Evolutionary conservation across 2,113 vertebrate species (phyloP), one percentile per base, ranked within the genome.

Genomic region (Campylorhamphus procurvoides): DNA sequence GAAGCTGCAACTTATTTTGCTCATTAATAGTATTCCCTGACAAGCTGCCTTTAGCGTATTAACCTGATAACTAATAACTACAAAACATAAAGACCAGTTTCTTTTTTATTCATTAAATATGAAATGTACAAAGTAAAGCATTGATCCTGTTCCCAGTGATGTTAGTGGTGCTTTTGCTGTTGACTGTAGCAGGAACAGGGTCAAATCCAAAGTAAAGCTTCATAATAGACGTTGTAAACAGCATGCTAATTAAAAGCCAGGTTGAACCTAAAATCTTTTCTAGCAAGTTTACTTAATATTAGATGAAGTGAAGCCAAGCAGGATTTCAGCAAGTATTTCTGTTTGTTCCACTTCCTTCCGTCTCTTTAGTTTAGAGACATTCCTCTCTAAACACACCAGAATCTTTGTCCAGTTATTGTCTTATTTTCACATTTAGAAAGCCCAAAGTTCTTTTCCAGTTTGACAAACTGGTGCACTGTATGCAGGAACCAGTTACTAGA

Each of bases 1-100:
- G 96, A 97, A 97, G 96, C 94, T 95, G 95, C 88, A 97, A 97
- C 97, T 97, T 98, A 97, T 98, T 98, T 93, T 97, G 78, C 97
- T 97, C 94, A 97, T 98, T 98, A 97, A 98, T 98, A 96, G 95
- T 96, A 93, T 92, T 96, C 91, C 87, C 87, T 96, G 94, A 97
- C 95, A 97, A 97, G 88, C 96, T 97, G 94, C 94, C 96, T 97
- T 96, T 96, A 97, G 97, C 92, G 83, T 97, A 97, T 97, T 97
- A 98, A 98, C 97, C 96, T 95, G 97, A 97, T 97, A 97, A 95
- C 96, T 97, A 97, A 94, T 96, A 96, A 89, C 93, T 91, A 87
- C 87, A 79, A 92, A 94, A 95, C 93, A 59, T 91, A 89, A 93
- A 92, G 88, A 94, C 75, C 64, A 55, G 87, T 86, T 96, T 85